A percentile compares a stretch with the other conserved stretches of the same genome.
Conservation (phyloP, 2,888 invertebrate genomes). For the Theodoxus fluviatilis region DNA sequence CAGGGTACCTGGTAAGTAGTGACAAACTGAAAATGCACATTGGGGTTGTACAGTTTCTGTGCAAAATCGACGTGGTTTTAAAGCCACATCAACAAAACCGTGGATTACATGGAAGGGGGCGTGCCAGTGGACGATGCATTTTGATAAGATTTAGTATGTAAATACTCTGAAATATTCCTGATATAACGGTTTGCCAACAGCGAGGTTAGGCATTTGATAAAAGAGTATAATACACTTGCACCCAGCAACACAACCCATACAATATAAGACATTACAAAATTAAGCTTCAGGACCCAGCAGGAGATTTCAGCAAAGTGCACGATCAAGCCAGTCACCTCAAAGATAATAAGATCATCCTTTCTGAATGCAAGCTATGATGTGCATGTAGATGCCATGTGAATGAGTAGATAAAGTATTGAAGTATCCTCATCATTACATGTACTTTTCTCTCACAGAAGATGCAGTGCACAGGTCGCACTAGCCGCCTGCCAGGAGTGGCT, state of each 20-base stretch:
- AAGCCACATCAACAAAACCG: background rate
- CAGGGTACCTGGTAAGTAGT: slow-evolving; percentile 50
- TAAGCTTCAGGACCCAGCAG: too few relatives aligned
- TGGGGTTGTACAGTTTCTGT: background rate
- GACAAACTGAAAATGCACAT: background rate
- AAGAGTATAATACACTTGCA: too few relatives aligned
- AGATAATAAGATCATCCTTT: background rate
- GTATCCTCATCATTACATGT: background rate
- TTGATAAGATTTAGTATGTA: too few relatives aligned
- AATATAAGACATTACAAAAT: too few relatives aligned
- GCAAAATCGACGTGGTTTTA: background rate
- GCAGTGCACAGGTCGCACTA: slow-evolving; percentile 49
- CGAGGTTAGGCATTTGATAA: too few relatives aligned
- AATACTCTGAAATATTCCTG: background rate
- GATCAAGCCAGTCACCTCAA: too few relatives aligned
- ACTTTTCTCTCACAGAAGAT: slow-evolving; percentile 44
- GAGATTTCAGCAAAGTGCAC: too few relatives aligned
- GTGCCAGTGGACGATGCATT: too few relatives aligned
- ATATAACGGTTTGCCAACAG: background rate
- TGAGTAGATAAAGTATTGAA: background rate
- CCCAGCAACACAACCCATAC: too few relatives aligned
- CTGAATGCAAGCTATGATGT: background rate
- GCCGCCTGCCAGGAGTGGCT: slow-evolving; percentile 33
- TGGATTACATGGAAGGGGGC: background rate
- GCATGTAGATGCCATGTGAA: background rate